phyloP scores from a whole-genome alignment of 64 coral and sea anemone genomes.

The Catalaphyllia jardinei region DNA sequence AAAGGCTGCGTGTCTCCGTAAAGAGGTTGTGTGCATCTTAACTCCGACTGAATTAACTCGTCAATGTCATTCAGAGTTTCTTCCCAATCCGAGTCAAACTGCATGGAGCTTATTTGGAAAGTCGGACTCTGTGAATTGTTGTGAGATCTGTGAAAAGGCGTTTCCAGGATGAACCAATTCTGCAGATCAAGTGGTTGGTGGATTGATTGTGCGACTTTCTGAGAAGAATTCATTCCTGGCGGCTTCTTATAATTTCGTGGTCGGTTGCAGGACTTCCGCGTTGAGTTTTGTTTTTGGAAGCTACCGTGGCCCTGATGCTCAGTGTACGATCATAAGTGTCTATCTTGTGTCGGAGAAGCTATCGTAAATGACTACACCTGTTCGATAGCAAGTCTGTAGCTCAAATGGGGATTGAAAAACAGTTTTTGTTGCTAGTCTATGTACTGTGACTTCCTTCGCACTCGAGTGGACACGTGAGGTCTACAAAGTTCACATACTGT shows the following conservation, averaged over 20 bases:
- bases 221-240: background rate
- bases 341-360: no score
- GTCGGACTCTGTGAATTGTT: background rate
- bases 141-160: background rate
- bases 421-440: no score
- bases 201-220: background rate
- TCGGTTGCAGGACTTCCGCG: no score
- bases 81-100: background rate
- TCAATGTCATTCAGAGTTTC: conserved; percentile 1
- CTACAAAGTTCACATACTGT: no score
- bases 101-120: background rate
- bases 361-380: no score
- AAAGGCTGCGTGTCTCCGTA: background rate
- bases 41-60: background rate
- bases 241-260: no score
- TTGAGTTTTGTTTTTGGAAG: background rate
- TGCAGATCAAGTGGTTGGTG: background rate
- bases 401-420: no score
- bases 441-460: no score
- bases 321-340: no score
- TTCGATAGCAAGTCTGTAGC: no score
- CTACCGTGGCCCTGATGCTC: background rate
- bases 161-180: background rate
- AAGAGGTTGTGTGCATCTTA: background rate
- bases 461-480: no score